Conservation (phyloP, 1,140 invertebrate genomes). For the Mactra quadrangularis region DNA sequence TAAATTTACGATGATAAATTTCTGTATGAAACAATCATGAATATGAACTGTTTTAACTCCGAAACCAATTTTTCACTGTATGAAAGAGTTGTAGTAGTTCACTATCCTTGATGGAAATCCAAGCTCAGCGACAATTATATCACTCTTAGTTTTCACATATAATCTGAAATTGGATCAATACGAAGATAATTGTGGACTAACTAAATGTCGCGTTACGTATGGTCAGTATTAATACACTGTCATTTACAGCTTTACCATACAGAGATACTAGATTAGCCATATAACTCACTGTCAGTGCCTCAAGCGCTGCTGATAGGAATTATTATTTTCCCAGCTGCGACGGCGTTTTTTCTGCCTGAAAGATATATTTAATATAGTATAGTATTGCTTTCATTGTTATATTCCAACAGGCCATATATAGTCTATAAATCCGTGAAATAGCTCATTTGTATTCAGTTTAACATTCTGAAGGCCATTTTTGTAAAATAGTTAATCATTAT, state of each 20-base stretch:
- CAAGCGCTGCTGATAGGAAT: neutral
- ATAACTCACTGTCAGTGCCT: slow-evolving; percentile 20
- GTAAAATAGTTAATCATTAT: too few relatives aligned
- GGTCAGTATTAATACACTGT: slow-evolving; percentile 2
- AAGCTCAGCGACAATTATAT: slow-evolving; percentile 17
- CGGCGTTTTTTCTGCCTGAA: too few relatives aligned
- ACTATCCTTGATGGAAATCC: slow-evolving; percentile 23
- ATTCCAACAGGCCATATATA: too few relatives aligned
- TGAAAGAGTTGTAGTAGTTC: slow-evolving; percentile 10
- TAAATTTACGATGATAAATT: too few relatives aligned
- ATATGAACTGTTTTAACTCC: slow-evolving; percentile 20
- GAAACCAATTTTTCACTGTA: slow-evolving; percentile 30
- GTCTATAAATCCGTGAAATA: too few relatives aligned
- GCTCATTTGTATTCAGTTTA: too few relatives aligned
- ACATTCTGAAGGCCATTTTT: too few relatives aligned
- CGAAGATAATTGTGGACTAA: slow-evolving; percentile 34
- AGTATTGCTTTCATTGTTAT: too few relatives aligned
- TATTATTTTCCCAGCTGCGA: slow-evolving; percentile 20
- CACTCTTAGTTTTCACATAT: slow-evolving; percentile 24
- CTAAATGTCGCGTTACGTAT: slow-evolving; percentile 13
- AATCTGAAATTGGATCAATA: slow-evolving; percentile 51
- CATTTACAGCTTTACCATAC: slow-evolving; percentile 1
- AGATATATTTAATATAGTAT: too few relatives aligned
- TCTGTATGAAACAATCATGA: too few relatives aligned
- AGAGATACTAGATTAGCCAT: neutral